Percentiles rank a stretch among this genome's conserved stretches.
phyloP scores from a whole-genome alignment of 2,888 invertebrate genomes.

The Bhutanitis thaidina region DNA sequence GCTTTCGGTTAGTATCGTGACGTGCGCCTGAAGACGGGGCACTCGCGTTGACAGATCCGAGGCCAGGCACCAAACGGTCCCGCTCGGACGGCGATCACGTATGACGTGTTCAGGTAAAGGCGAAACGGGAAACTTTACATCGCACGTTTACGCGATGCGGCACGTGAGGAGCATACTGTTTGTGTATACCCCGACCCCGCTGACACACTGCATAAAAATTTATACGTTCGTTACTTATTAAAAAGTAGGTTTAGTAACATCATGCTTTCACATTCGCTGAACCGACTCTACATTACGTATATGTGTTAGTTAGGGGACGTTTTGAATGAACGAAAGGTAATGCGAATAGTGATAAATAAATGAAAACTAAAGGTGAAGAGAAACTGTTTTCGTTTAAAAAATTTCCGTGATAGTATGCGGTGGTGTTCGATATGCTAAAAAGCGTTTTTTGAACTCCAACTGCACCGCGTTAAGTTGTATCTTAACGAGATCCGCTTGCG shows the following conservation, averaged over 20 bases:
- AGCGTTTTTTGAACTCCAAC: not conserved
- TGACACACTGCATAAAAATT: conserved; percentile 8
- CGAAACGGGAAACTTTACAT: conserved; percentile 5
- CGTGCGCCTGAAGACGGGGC: not conserved
- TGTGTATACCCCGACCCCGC: not conserved
- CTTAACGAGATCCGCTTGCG: conserved; percentile 3
- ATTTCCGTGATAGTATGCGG: too few relatives aligned
- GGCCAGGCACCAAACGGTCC: not conserved
- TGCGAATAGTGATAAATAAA: too few relatives aligned
- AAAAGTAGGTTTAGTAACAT: conserved; percentile 16
- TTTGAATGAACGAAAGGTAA: too few relatives aligned
- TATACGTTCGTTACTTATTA: conserved; percentile 10
- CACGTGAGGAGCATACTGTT: conserved; percentile 3
- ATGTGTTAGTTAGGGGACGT: not conserved
- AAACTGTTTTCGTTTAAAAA: too few relatives aligned
- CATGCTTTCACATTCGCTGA: conserved; percentile 2
- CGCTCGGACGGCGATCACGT: not conserved
- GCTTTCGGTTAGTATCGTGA: conserved; percentile 50
- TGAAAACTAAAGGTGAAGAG: too few relatives aligned
- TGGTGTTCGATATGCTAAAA: not conserved
- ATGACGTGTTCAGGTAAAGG: conserved; percentile 7
- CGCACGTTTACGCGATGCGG: not conserved
- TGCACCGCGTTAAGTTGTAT: conserved; percentile 6
- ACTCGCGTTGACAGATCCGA: not conserved
- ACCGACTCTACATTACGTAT: not conserved